A percentile compares a stretch with the other conserved stretches of the same genome.
Evolutionary conservation across 2,113 vertebrate genomes (phyloP).

Genomic region (Callospermophilus lateralis): DNA sequence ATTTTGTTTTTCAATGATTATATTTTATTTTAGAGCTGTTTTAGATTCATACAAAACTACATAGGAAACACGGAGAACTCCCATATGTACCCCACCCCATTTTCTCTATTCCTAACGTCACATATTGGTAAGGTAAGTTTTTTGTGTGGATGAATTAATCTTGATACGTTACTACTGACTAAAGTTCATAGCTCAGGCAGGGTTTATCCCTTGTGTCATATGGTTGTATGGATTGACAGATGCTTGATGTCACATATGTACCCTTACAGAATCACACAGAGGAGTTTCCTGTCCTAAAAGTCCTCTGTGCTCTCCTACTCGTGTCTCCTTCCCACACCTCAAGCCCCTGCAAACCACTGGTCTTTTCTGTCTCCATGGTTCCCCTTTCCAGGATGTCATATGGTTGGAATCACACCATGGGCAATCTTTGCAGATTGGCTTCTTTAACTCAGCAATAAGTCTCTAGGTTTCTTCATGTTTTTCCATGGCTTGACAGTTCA

Average conservation of each 20-base stretch:
- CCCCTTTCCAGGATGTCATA: not conserved
- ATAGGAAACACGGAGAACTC: not conserved
- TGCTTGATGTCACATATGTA: not conserved
- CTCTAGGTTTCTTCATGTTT: not conserved
- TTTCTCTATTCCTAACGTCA: not conserved
- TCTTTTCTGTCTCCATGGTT: not conserved
- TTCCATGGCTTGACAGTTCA: not conserved
- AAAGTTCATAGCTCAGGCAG: not conserved
- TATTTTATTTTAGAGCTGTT: not conserved
- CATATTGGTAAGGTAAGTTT: not conserved
- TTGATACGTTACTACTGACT: not conserved
- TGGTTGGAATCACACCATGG: not conserved
- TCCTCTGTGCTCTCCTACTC: not conserved
- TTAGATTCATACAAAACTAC: not conserved
- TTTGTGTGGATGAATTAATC: not conserved
- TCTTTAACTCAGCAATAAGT: not conserved
- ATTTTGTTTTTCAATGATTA: not conserved
- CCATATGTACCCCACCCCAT: not conserved
- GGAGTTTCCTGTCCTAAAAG: not conserved
- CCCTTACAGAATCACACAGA: not conserved
- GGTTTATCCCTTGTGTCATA: not conserved
- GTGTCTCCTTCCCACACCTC: not conserved
- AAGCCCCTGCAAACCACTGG: not conserved
- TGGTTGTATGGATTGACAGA: not conserved
- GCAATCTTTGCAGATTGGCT: not conserved